Percentiles rank a stretch among this genome's conserved stretches.
These are phyloP conservation scores for Hyperoodon ampullatus DNA, from an alignment of 2,113 vertebrate genomes.

Conservation along the genomic window DNA sequence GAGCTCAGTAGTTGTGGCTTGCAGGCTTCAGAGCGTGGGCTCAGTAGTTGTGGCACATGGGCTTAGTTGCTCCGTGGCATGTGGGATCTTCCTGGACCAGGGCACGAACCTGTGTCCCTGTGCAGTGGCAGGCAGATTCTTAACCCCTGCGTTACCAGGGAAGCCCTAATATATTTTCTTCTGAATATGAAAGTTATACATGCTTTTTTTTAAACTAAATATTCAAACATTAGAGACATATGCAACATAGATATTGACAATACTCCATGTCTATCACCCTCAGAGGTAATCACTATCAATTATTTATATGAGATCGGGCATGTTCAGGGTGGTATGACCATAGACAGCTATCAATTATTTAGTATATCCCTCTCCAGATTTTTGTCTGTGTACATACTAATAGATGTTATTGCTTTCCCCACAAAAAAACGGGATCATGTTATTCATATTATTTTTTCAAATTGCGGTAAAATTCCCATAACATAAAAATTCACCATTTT, in stretches of 20 bases:
- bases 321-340: too few relatives aligned
- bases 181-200: neutral
- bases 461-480: neutral
- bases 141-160: too few relatives aligned
- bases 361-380: neutral
- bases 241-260: neutral
- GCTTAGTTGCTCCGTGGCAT: too few relatives aligned
- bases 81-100: too few relatives aligned
- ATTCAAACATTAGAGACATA: neutral
- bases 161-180: neutral
- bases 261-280: neutral
- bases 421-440: neutral
- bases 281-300: neutral
- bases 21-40: too few relatives aligned
- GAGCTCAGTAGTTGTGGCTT: too few relatives aligned
- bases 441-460: neutral
- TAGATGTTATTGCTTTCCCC: neutral
- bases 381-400: neutral
- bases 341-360: neutral
- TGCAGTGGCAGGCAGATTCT: too few relatives aligned
- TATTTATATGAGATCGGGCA: neutral
- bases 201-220: constrained; percentile 16
- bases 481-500: neutral
- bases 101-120: too few relatives aligned
- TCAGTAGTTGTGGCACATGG: too few relatives aligned